A percentile compares a stretch with the other conserved stretches of the same genome.
Evolutionary conservation across 2,888 invertebrate genomes (phyloP).

Genomic region (Dryococelus australis): DNA sequence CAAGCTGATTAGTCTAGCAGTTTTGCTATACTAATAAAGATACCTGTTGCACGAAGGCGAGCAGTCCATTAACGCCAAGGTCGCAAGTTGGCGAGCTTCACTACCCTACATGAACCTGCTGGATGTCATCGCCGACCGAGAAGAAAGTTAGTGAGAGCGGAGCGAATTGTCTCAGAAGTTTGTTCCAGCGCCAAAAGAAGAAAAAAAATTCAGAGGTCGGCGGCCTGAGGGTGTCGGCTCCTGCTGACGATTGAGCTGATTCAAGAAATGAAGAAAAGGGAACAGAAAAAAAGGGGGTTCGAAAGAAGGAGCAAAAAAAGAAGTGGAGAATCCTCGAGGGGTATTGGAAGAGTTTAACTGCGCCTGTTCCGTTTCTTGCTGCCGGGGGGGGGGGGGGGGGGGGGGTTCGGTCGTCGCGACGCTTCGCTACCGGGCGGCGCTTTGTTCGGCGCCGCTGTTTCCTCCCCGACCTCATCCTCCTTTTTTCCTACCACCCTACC

Average conservation of each 20-base stretch:
- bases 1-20: too few species aligned
- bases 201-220: too few species aligned
- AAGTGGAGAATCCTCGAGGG: neutral
- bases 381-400: neutral
- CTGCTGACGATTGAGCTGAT: neutral
- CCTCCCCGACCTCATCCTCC: neutral
- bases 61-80: too few species aligned
- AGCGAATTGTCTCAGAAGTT: too few species aligned
- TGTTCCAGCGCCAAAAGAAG: too few species aligned
- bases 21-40: too few species aligned
- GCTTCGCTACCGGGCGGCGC: neutral
- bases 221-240: neutral
- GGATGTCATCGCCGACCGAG: too few species aligned
- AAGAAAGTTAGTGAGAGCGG: too few species aligned
- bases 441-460: constrained; percentile 1
- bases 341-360: neutral
- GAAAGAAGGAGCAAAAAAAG: neutral
- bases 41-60: too few species aligned
- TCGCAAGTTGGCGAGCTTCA: too few species aligned
- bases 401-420: neutral
- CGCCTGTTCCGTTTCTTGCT: neutral
- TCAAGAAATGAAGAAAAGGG: neutral
- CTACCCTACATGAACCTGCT: too few species aligned
- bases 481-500: neutral
- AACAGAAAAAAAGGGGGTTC: neutral